These are phyloP conservation scores for Pholis gunnellus DNA, from an alignment of 2,113 vertebrate genomes.

Conservation along the genomic window DNA sequence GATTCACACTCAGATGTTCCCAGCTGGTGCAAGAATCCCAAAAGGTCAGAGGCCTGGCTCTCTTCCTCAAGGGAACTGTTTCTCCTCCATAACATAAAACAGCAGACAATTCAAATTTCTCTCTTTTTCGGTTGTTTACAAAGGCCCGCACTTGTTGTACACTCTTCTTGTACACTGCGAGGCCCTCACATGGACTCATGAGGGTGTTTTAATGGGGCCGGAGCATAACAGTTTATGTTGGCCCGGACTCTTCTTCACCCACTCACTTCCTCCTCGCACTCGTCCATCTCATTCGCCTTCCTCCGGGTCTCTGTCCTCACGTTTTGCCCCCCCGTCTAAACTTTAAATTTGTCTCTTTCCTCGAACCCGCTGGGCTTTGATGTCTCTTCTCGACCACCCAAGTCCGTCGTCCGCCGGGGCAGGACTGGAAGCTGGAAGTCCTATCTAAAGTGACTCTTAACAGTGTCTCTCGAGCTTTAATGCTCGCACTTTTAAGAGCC, in stretches of 20 bases:
- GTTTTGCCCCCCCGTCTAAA: constrained; percentile 49
- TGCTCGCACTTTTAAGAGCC: constrained; percentile 9
- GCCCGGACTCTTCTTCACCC: constrained; percentile 38
- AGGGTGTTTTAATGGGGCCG: constrained; percentile 36
- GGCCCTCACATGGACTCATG: background rate
- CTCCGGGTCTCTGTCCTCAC: background rate
- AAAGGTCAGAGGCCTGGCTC: constrained; percentile 38
- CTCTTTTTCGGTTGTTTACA: constrained; percentile 55
- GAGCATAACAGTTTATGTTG: constrained; percentile 71
- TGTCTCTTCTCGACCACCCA: background rate
- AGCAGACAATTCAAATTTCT: constrained; percentile 26
- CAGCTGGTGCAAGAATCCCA: constrained; percentile 37
- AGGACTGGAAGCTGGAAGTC: constrained; percentile 33
- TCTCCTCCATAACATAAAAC: constrained; percentile 23
- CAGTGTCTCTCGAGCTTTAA: constrained; percentile 8
- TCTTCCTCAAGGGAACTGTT: constrained; percentile 7
- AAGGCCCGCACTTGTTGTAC: constrained; percentile 23
- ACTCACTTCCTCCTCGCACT: constrained; percentile 47
- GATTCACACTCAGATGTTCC: constrained; percentile 52
- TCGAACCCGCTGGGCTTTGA: background rate
- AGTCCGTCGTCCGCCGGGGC: background rate
- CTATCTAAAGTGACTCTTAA: constrained; percentile 29
- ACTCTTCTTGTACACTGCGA: background rate
- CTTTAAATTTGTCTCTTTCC: constrained; percentile 13
- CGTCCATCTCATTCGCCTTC: background rate